Conservation (phyloP, 2,888 invertebrate genomes). For the Watsonalla binaria region DNA sequence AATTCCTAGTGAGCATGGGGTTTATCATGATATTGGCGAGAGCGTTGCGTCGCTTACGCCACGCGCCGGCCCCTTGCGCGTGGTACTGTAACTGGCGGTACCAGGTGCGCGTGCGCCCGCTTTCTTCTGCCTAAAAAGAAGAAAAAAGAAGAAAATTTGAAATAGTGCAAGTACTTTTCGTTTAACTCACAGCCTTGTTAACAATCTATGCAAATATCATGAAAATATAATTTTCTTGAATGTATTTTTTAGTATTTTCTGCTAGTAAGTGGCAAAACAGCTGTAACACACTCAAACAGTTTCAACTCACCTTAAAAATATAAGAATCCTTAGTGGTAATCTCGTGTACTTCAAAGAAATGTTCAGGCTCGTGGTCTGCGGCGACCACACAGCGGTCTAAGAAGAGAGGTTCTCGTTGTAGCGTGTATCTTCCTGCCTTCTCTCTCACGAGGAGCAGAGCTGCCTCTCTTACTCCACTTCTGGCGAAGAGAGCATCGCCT, state of each 20-base stretch:
- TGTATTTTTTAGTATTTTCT: too few relatives aligned
- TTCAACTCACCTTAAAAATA: slow-evolving; percentile 89
- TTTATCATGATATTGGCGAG: slow-evolving; percentile 98
- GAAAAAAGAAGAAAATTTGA: slow-evolving; percentile 8
- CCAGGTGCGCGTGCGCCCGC: slow-evolving; percentile 92
- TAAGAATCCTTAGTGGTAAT: slow-evolving; percentile 94
- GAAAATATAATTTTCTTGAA: too few relatives aligned
- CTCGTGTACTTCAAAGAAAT: slow-evolving; percentile 97
- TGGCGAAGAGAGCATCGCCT: slow-evolving; percentile 80
- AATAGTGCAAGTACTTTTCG: too few relatives aligned
- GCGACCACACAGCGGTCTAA: slow-evolving; percentile 95
- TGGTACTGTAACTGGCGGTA: slow-evolving; percentile 93
- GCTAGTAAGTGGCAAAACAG: too few relatives aligned
- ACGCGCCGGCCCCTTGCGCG: slow-evolving; percentile 93
- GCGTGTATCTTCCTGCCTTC: slow-evolving; percentile 91
- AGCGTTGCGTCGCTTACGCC: slow-evolving; percentile 94
- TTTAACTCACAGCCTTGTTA: too few relatives aligned
- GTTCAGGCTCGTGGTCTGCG: slow-evolving; percentile 93
- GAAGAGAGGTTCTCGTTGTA: slow-evolving; percentile 93
- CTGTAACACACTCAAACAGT: too few relatives aligned
- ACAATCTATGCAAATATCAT: too few relatives aligned
- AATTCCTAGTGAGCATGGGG: slow-evolving; percentile 83
- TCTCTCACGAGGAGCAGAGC: slow-evolving; percentile 92
- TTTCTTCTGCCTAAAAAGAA: slow-evolving; percentile 89
- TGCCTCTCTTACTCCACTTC: slow-evolving; percentile 90